phyloP scores from a whole-genome alignment of 2,888 invertebrate genomes.

The Nemurella pictetii region DNA sequence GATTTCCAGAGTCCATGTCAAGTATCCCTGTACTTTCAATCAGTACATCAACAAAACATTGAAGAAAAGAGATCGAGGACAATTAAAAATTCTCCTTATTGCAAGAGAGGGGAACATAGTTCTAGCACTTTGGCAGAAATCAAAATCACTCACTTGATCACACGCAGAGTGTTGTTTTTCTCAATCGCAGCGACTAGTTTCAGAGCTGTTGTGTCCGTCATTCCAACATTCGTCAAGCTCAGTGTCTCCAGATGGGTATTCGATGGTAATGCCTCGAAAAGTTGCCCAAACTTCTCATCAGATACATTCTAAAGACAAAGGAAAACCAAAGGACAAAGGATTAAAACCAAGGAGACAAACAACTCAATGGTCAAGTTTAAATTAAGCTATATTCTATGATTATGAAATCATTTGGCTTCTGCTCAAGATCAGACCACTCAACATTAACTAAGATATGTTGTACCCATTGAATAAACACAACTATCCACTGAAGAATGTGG shows the following conservation, averaged over 20 bases:
- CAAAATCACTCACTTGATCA: conserved; percentile 70
- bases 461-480: neutral
- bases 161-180: conserved; percentile 76
- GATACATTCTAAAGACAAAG: conserved; percentile 81
- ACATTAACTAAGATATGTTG: neutral
- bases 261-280: conserved; percentile 83
- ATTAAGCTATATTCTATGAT: neutral
- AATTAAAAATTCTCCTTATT: neutral
- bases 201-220: conserved; percentile 85
- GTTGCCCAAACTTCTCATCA: conserved; percentile 88
- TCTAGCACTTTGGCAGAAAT: neutral
- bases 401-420: neutral
- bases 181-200: conserved; percentile 81
- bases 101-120: neutral
- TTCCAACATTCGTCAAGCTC: conserved; percentile 90
- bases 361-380: conserved; percentile 12
- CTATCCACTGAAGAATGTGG: neutral
- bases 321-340: conserved; percentile 9
- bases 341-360: neutral
- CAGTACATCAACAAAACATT: neutral
- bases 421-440: neutral
- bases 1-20: conserved; percentile 15
- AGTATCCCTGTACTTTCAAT: conserved; percentile 22
- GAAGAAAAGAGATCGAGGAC: neutral
- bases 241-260: conserved; percentile 92